Conservation (phyloP, 2,797 vertebrate species). For the Poecilia picta region DNA sequence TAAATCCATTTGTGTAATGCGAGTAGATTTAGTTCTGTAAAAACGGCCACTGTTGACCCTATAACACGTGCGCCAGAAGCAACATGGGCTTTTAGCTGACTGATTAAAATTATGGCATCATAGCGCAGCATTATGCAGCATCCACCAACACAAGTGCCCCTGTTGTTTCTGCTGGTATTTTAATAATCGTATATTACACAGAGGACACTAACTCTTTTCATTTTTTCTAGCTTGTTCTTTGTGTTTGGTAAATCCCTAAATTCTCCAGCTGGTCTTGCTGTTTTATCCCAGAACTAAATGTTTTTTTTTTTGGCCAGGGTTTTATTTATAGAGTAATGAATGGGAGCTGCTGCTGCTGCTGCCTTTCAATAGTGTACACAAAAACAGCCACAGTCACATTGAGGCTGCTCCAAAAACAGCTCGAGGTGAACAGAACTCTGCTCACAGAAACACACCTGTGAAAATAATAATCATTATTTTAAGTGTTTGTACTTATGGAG, state of each 20-base stretch:
- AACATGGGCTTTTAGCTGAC: neutral
- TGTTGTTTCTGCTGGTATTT: conserved; percentile 13
- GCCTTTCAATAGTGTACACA: conserved; percentile 39
- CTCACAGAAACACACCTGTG: conserved; percentile 53
- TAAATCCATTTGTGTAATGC: neutral
- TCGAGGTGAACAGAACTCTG: conserved; percentile 9
- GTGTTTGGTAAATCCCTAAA: conserved; percentile 58
- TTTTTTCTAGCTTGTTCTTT: conserved; percentile 29
- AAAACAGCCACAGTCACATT: conserved; percentile 39
- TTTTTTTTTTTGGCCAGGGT: conserved; percentile 46
- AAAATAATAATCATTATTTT: conserved; percentile 47
- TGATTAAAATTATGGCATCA: neutral
- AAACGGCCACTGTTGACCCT: conserved; percentile 3
- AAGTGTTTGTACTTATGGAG: conserved; percentile 39
- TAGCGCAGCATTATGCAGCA: neutral
- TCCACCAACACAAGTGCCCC: conserved; percentile 12
- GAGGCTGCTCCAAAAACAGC: conserved; percentile 40
- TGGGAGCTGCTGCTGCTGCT: conserved; percentile 25
- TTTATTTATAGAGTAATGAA: conserved; percentile 71
- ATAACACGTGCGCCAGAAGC: neutral
- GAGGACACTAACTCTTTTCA: conserved; percentile 44
- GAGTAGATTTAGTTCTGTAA: neutral
- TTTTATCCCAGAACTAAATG: conserved; percentile 67
- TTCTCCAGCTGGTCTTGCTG: conserved; percentile 60
- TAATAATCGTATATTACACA: conserved; percentile 40